A percentile compares a stretch with the other conserved stretches of the same genome.
phyloP scores from a whole-genome alignment of 2,113 vertebrate genomes.

The Dissostichus mawsoni region DNA sequence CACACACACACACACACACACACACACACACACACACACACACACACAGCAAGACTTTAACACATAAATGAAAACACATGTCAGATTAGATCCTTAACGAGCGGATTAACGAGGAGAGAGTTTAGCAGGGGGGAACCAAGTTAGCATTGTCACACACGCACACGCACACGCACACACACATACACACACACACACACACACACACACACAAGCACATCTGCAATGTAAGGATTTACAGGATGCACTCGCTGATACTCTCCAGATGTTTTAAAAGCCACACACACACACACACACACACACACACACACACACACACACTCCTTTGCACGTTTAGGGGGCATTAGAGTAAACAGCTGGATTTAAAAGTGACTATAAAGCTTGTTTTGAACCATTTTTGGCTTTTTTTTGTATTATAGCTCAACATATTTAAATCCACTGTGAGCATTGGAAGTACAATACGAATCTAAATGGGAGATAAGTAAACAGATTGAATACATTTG shows the following conservation, averaged over 20 bases:
- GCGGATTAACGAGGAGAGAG: conserved; percentile 66
- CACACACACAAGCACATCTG: conserved; percentile 37
- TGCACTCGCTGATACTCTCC: conserved; percentile 50
- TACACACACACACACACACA: conserved; percentile 18
- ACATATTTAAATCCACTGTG: neutral
- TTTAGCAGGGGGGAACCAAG: neutral
- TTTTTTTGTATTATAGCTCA: conserved; percentile 1
- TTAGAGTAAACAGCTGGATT: conserved; percentile 36
- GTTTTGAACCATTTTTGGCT: conserved; percentile 25
- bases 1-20: neutral
- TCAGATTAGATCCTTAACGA: conserved; percentile 71
- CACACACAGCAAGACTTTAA: conserved; percentile 10
- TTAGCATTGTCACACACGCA: conserved; percentile 25
- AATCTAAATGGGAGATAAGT: neutral
- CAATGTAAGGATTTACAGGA: conserved; percentile 57
- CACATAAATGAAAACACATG: conserved; percentile 68
- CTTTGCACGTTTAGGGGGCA: neutral
- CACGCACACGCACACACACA: neutral
- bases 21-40: neutral
- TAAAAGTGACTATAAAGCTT: conserved; percentile 21
- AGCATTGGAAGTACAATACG: neutral
- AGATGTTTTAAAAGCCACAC: conserved; percentile 54
- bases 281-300: neutral
- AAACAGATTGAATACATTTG: neutral
- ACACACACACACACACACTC: neutral